Conservation (phyloP, 2,797 vertebrate genomes). For the Ficedula albicollis region DNA sequence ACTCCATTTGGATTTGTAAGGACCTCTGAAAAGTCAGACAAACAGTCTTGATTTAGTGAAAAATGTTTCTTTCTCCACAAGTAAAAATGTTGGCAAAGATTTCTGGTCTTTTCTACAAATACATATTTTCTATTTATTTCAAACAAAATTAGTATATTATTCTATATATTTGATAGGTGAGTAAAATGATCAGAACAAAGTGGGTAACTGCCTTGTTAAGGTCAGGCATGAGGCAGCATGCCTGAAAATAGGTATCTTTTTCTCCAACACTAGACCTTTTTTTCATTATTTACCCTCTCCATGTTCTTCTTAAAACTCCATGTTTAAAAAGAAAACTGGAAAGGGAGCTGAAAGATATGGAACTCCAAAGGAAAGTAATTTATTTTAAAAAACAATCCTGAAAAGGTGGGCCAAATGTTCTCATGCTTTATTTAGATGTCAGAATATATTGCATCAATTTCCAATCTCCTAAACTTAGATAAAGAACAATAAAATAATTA, state of each 20-base stretch:
- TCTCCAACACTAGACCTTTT: neutral
- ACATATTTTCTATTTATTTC: neutral
- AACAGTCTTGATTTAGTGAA: neutral
- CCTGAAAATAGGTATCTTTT: neutral
- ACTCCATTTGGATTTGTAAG: neutral
- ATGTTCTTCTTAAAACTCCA: neutral
- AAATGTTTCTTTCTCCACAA: neutral
- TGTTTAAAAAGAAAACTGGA: neutral
- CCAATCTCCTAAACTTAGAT: neutral
- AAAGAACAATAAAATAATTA: slow-evolving; percentile 15
- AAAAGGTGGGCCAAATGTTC: slow-evolving; percentile 12
- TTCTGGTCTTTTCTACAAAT: neutral
- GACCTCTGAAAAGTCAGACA: neutral
- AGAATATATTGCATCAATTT: neutral
- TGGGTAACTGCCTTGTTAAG: neutral
- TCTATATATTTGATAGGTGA: neutral
- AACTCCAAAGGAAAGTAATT: neutral
- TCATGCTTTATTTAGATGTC: neutral
- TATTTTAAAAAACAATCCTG: neutral
- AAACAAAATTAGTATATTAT: neutral
- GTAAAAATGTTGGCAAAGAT: neutral
- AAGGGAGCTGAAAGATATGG: neutral
- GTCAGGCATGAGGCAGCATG: neutral
- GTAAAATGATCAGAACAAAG: neutral
- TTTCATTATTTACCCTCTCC: neutral